A percentile compares a stretch with the other conserved stretches of the same genome.
phyloP scores from a whole-genome alignment of 2,888 invertebrate species.

The Aphodius sticticus region DNA sequence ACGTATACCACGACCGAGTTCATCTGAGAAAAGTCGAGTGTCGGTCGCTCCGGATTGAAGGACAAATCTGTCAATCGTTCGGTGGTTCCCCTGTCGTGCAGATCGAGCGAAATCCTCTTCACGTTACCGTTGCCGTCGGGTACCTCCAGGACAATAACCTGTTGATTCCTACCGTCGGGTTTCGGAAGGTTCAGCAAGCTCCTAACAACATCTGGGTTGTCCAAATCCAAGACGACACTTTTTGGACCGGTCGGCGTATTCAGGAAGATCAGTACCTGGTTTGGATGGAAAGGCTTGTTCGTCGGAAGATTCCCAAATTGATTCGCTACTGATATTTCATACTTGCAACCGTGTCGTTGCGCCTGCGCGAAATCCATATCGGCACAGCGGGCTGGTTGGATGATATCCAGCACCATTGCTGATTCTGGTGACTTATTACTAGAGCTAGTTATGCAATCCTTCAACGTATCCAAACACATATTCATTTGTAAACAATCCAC shows the following conservation, averaged over 20 bases:
- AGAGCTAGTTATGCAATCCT: background rate
- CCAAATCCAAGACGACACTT: conserved; percentile 20
- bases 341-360: background rate
- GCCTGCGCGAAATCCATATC: background rate
- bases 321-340: background rate
- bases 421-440: background rate
- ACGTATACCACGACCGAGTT: conserved; percentile 8
- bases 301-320: background rate
- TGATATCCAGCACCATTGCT: background rate
- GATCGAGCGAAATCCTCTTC: conserved; percentile 4
- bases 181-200: background rate
- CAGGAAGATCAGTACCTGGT: background rate
- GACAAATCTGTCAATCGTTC: background rate
- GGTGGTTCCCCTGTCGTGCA: background rate
- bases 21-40: conserved; percentile 6
- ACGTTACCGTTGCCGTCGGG: background rate
- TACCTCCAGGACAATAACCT: background rate
- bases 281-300: background rate
- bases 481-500: conserved; percentile 13
- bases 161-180: background rate
- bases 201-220: background rate
- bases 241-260: background rate
- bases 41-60: background rate
- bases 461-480: background rate
- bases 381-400: background rate